Base-by-base conservation (phyloP, 2,888 invertebrate species). In the Ennomos erosarius region DNA sequence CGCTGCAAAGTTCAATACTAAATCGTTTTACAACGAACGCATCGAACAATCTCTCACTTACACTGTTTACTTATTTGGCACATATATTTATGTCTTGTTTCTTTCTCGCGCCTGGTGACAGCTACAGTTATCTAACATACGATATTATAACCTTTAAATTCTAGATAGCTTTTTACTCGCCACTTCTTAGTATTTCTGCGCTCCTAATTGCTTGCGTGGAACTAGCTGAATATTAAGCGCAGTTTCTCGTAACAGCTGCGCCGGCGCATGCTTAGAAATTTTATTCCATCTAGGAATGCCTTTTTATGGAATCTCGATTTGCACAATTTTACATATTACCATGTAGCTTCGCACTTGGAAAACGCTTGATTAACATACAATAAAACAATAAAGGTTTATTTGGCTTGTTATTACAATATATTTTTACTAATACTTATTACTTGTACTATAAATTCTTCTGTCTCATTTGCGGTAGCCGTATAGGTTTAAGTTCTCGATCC, bases 111-210 rank as follows among this genome's bases (percentile, higher is more conserved):
- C 26, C 38, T 8, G 62, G 66, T 55, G 54, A 34, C 26, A 46
- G 37, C 12, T 35, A 16, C 26, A 4, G 55, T 11, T 55, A 42
- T 42, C 46, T 55, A 42, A 51, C 46, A 40, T 42, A 51, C 56
- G 45, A 36, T 63, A 59, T 57, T 66, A 72, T 74, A 75, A 72
- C 74, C 71, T 72, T 73, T 65, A 71, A 68, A 71, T 70, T 65
- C 40, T 45, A 13, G 5, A 33, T 16, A 9, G 16, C 36, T 60
- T 73, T 73, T 73, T 73, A 71, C 66, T 58, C 59, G 42, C 45
- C 55, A 71, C 58, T 75, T 76, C 78, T 72, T 57, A 62, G 74
- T 74, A 78, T 60, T 59, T 59, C 64, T 75, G 66, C 50, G 63
- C 64, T 74, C 73, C 73, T 79, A 79, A 76, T 79, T 76, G 74